Conservation (phyloP, 2,113 vertebrate genomes). For the Varanus salvator region DNA sequence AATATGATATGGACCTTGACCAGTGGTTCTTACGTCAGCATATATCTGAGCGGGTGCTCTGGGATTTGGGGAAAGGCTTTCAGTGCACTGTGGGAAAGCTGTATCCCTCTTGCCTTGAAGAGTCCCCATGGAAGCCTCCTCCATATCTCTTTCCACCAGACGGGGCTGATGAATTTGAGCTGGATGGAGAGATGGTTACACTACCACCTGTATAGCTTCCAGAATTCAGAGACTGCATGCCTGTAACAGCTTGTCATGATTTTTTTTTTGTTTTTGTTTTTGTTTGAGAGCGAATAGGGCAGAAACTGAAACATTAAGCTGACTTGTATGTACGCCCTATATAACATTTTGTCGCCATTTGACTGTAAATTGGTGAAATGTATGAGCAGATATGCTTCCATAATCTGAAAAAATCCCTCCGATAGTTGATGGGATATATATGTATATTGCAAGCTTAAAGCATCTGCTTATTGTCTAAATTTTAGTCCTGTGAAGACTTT, state of each 20-base stretch:
- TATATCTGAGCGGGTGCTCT: conserved; percentile 93
- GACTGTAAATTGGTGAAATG: conserved; percentile 77
- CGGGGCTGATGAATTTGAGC: conserved; percentile 90
- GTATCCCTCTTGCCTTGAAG: conserved; percentile 97
- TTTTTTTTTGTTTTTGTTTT: conserved; percentile 15
- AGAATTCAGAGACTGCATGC: conserved; percentile 47
- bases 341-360: conserved; percentile 76
- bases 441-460: conserved; percentile 78
- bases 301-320: conserved; percentile 64
- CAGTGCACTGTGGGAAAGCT: conserved; percentile 96
- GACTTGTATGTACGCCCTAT: conserved; percentile 78
- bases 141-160: conserved; percentile 95
- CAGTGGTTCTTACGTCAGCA: conserved; percentile 94
- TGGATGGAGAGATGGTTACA: conserved; percentile 91
- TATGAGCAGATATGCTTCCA: conserved; percentile 80
- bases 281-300: conserved; percentile 62
- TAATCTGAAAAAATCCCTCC: conserved; percentile 77
- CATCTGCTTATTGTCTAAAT: conserved; percentile 76
- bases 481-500: conserved; percentile 75
- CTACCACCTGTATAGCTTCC: conserved; percentile 88
- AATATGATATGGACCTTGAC: conserved; percentile 91
- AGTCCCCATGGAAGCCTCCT: conserved; percentile 97
- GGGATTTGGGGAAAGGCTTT: conserved; percentile 96
- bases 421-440: conserved; percentile 72
- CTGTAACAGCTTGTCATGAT: conserved; percentile 56